A percentile compares a stretch with the other conserved stretches of the same genome.
These are phyloP conservation scores for Andrena camellia DNA, from an alignment of 2,888 invertebrate genomes.

Conservation along the genomic window DNA sequence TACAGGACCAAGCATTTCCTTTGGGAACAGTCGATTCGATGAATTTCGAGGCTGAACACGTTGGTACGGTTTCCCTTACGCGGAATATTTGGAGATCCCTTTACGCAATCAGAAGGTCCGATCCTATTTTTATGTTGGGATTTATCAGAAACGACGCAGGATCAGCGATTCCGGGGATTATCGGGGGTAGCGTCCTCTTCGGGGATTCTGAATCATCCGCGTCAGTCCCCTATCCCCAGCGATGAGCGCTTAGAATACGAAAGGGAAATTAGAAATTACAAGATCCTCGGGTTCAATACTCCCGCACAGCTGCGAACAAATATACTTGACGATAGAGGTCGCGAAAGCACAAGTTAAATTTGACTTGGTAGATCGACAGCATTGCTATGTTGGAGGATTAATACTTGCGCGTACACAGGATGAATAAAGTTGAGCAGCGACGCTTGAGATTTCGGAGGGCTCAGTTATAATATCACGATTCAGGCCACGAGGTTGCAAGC, in stretches of 20 bases:
- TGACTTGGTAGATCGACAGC: conserved; percentile 16
- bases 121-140: conserved; percentile 54
- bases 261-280: conserved; percentile 35
- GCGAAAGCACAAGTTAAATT: background rate
- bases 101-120: conserved; percentile 28
- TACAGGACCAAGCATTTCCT: too few species aligned
- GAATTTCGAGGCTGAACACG: background rate
- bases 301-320: background rate
- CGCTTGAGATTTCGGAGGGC: conserved; percentile 20
- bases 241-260: conserved; percentile 12
- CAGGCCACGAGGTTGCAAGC: conserved; percentile 19
- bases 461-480: conserved; percentile 34
- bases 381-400: conserved; percentile 35
- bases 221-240: background rate
- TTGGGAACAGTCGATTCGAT: background rate
- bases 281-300: background rate
- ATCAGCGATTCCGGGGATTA: conserved; percentile 49
- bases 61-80: conserved; percentile 10
- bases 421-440: conserved; percentile 42
- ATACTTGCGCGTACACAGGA: conserved; percentile 22
- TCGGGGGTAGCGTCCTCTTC: background rate
- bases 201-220: conserved; percentile 10
- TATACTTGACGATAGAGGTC: background rate
- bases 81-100: conserved; percentile 9
- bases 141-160: conserved; percentile 32